phyloP scores from a whole-genome alignment of 2,113 vertebrate species.

The Phrynocephalus versicolor region DNA sequence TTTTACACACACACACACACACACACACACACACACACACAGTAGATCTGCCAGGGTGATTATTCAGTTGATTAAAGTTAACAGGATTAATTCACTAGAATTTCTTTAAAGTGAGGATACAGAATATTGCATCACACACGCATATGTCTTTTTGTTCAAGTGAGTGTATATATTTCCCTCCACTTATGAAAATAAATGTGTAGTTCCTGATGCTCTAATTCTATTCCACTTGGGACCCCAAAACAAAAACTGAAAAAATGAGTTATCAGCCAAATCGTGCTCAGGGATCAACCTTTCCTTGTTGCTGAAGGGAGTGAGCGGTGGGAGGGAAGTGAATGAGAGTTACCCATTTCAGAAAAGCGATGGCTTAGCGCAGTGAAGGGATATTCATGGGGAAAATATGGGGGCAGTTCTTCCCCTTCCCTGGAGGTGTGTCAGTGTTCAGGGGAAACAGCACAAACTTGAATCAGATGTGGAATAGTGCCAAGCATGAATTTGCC shows the following conservation, averaged over 20 bases:
- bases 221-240: background rate
- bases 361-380: background rate
- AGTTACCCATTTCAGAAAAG: background rate
- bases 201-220: background rate
- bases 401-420: background rate
- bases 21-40: no score
- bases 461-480: slow-evolving; percentile 37
- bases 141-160: background rate
- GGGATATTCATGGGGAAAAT: background rate
- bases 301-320: background rate
- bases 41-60: background rate
- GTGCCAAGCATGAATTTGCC: slow-evolving; percentile 26
- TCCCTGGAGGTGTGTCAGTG: slow-evolving; percentile 13
- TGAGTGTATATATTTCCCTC: background rate
- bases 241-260: background rate
- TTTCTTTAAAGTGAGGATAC: background rate
- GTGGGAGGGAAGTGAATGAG: background rate
- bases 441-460: slow-evolving; percentile 17
- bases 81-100: background rate
- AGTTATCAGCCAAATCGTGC: no score
- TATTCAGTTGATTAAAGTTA: background rate
- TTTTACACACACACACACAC: no score
- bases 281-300: background rate
- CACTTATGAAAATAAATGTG: background rate
- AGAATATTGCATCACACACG: background rate